Evolutionary conservation across 1,140 invertebrate species (phyloP).

Genomic region (Drosophila saltans): DNA sequence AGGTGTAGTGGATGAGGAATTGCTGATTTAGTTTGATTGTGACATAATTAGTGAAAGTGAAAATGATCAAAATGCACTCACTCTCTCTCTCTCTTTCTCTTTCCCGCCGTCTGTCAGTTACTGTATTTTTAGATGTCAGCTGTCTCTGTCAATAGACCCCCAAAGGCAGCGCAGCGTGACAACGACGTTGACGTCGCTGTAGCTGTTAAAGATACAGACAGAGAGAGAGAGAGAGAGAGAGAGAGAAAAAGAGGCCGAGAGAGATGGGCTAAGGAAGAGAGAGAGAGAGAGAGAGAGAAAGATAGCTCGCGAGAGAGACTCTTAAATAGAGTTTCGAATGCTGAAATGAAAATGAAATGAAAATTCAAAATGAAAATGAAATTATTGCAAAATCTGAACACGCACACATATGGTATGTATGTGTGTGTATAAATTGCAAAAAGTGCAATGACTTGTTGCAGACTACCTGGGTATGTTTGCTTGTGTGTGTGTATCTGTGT

Average conservation of each 20-base stretch:
- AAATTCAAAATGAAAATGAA: slow-evolving; percentile 75
- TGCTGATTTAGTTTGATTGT: slow-evolving; percentile 48
- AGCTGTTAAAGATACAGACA: slow-evolving; percentile 4
- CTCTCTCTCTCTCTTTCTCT: slow-evolving; percentile 7
- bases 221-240: background rate
- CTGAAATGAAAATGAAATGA: slow-evolving; percentile 71
- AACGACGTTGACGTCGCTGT: slow-evolving; percentile 29
- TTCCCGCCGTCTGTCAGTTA: background rate
- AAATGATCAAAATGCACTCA: slow-evolving; percentile 50
- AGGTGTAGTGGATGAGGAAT: background rate
- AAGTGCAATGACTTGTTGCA: slow-evolving; percentile 70
- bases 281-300: background rate
- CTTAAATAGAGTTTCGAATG: slow-evolving; percentile 38
- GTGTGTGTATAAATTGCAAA: slow-evolving; percentile 31
- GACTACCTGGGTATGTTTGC: slow-evolving; percentile 26
- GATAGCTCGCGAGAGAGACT: background rate
- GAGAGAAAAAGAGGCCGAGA: background rate
- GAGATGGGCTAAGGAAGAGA: background rate
- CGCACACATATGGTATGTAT: slow-evolving; percentile 44
- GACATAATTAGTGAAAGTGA: slow-evolving; percentile 82
- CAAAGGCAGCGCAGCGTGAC: slow-evolving; percentile 53
- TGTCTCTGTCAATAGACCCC: slow-evolving; percentile 38
- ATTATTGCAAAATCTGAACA: slow-evolving; percentile 78
- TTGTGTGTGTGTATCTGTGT: slow-evolving; percentile 26
- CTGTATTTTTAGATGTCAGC: slow-evolving; percentile 29